Evolutionary conservation across 2,113 vertebrate species (phyloP).

Genomic region (Heterotis niloticus): DNA sequence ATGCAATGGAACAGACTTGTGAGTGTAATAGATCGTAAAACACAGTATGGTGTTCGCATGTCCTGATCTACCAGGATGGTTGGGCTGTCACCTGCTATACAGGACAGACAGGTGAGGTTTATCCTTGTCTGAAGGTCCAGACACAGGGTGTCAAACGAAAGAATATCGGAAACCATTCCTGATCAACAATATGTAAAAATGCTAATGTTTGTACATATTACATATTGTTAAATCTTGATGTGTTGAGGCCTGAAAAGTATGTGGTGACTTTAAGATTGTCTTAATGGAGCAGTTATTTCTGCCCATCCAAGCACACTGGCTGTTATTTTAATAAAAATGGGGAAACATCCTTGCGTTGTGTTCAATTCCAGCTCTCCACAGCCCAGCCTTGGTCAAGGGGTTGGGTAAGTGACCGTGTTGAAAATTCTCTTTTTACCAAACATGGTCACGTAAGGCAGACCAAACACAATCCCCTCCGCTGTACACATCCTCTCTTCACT

Average conservation of each 20-base stretch:
- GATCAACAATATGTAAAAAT: too few species aligned
- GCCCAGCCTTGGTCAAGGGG: slow-evolving; percentile 49
- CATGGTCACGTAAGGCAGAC: slow-evolving; percentile 63
- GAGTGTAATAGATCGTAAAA: too few species aligned
- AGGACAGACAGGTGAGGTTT: too few species aligned
- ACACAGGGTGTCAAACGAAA: too few species aligned
- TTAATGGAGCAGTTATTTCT: not conserved
- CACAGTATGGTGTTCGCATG: too few species aligned
- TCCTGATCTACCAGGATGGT: too few species aligned
- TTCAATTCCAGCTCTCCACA: slow-evolving; percentile 54
- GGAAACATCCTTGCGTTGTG: slow-evolving; percentile 42
- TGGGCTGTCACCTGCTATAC: too few species aligned
- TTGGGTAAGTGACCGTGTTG: slow-evolving; percentile 52
- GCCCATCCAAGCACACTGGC: not conserved
- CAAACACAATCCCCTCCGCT: slow-evolving; percentile 47
- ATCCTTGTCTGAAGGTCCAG: too few species aligned
- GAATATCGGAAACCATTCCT: too few species aligned
- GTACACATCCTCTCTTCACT: not conserved
- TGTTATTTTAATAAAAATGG: slow-evolving; percentile 26
- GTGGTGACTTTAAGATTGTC: too few species aligned
- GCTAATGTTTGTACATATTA: not conserved
- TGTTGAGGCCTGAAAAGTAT: too few species aligned
- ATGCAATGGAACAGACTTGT: too few species aligned
- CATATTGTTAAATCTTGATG: not conserved
- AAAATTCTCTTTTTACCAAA: slow-evolving; percentile 67